Conservation (phyloP, 2,888 invertebrate genomes). For the Hetaerina titia region DNA sequence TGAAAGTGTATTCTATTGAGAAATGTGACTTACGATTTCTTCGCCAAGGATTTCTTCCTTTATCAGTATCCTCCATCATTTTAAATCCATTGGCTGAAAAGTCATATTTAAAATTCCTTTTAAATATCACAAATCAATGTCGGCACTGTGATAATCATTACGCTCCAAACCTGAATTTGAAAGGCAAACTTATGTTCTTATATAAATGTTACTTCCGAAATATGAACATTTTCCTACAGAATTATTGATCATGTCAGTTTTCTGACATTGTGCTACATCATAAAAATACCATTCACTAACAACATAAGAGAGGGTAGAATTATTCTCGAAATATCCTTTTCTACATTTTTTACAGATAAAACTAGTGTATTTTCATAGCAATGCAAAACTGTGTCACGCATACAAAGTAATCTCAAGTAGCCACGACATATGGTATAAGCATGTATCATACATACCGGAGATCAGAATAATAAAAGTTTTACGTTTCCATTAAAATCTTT, state of each 20-base stretch:
- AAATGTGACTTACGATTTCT: conserved; percentile 39
- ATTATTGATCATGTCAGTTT: conserved; percentile 9
- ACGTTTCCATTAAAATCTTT: background rate
- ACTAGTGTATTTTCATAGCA: background rate
- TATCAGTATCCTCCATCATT: conserved; percentile 53
- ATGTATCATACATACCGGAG: conserved; percentile 6
- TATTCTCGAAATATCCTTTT: background rate
- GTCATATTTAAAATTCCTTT: conserved; percentile 12
- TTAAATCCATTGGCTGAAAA: background rate
- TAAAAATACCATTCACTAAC: background rate
- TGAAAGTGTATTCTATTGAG: too few species aligned
- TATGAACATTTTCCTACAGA: background rate
- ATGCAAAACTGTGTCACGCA: conserved; percentile 56
- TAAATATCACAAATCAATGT: conserved; percentile 8
- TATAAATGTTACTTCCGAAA: background rate
- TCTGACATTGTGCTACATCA: background rate
- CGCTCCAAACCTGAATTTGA: background rate
- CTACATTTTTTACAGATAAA: background rate
- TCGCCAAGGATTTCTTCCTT: conserved; percentile 54
- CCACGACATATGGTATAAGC: conserved; percentile 56
- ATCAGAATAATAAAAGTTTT: background rate
- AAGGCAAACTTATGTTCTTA: background rate
- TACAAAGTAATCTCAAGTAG: conserved; percentile 29
- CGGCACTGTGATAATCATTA: background rate
- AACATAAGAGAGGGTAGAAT: background rate